Evolutionary conservation across 2,113 vertebrate genomes (phyloP).

Genomic region (Dissostichus mawsoni): DNA sequence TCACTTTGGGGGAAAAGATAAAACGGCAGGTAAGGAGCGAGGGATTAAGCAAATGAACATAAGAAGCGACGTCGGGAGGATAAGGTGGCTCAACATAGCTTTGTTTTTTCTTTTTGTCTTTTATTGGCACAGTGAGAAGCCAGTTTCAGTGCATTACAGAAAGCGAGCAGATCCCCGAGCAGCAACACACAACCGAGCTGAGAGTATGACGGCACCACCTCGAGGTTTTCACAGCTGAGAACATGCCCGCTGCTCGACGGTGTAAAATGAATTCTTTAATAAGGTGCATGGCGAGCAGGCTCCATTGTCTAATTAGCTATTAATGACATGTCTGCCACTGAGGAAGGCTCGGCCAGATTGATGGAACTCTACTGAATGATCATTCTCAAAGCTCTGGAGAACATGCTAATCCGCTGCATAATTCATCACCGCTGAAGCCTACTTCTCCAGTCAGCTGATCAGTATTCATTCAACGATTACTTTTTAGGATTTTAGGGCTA

Average conservation of each 20-base stretch:
- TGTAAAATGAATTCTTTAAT: conserved; percentile 47
- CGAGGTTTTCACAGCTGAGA: conserved; percentile 1
- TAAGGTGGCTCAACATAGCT: conserved; percentile 44
- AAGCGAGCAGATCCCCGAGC: conserved; percentile 46
- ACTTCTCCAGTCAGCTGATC: conserved; percentile 47
- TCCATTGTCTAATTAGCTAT: conserved; percentile 63
- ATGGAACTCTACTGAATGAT: conserved; percentile 56
- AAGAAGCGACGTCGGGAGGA: conserved; percentile 19
- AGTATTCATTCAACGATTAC: conserved; percentile 39
- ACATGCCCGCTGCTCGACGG: background rate
- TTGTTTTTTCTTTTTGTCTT: conserved; percentile 12
- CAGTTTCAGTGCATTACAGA: conserved; percentile 55
- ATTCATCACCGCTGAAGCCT: conserved; percentile 51
- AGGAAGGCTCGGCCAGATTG: conserved; percentile 45
- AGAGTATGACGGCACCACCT: conserved; percentile 7
- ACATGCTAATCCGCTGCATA: conserved; percentile 63
- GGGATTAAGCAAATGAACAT: conserved; percentile 19
- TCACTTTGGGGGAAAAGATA: conserved; percentile 8
- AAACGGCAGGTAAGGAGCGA: background rate
- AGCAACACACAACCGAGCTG: conserved; percentile 51
- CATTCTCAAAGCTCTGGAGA: conserved; percentile 63
- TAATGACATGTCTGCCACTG: conserved; percentile 59
- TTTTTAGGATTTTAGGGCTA: conserved; percentile 19
- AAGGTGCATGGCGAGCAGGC: background rate
- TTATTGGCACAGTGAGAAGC: conserved; percentile 45